Evolutionary conservation across 2,888 invertebrate species (phyloP), one percentile per base, ranked within the genome.

Genomic region (Cephus rjabovi): DNA sequence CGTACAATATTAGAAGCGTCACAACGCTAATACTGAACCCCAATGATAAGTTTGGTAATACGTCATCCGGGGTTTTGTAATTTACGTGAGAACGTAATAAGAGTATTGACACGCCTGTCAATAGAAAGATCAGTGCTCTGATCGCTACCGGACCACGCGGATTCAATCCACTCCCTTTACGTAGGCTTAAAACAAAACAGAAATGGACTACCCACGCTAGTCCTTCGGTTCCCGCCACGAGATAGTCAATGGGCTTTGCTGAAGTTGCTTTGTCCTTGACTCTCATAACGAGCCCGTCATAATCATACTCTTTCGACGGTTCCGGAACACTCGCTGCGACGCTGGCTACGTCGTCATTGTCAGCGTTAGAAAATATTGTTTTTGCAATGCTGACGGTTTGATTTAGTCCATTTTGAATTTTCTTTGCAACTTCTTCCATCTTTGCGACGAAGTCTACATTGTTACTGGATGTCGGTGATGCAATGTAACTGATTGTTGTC

Each of bases 201-300:
- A 96, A 94, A 92, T 98, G 98, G 31, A 97, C 93, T 76, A 96
- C 92, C 98, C 98, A 98, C 74, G 96, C 93, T 74, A 97, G 91
- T 83, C 95, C 95, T 89, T 96, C 94, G 4, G 95, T 93, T 73
- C 95, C 95, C 34, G 95, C 94, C 74, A 95, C 92, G 73, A 97
- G 93, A 88, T 96, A 95, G 90, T 96, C 96, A 77, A 95, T 93
- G 12, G 95, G 94, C 86, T 90, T 90, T 15, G 88, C 89, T 71
- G 89, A 86, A 40, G 93, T 93, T 79, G 95, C 91, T 77, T 91
- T 88, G 82, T 92, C 92, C 71, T 92, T 88, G 75, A 81, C 81
- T 76, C 79, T 80, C 34, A 35, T 12, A 31, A 73, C 30, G 37
- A 12, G 33, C 9, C 11, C 30, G 15, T 33, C 31, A n/a, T 35